Evolutionary conservation across 2,888 invertebrate genomes (phyloP).

Genomic region (Corbicula japonica): DNA sequence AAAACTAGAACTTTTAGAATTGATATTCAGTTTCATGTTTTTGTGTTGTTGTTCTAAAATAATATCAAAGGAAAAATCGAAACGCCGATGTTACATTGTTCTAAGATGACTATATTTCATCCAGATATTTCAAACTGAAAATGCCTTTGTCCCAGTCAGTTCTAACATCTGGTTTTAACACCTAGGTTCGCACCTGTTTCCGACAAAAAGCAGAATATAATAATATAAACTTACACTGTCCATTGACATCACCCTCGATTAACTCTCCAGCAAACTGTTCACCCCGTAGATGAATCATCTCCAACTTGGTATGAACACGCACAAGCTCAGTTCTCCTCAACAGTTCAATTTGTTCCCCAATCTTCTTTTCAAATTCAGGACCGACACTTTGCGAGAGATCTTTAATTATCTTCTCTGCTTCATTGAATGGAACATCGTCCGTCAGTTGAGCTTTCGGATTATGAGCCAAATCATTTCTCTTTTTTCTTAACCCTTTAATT

Average conservation of each 20-base stretch:
- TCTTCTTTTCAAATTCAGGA: slow-evolving; percentile 2
- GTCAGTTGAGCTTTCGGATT: slow-evolving; percentile 4
- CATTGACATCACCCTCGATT: slow-evolving; percentile 19
- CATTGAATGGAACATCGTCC: slow-evolving; percentile 10
- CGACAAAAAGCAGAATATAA: not conserved
- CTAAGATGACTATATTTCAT: too few species aligned
- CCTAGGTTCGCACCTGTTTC: not conserved
- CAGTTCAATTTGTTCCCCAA: slow-evolving; percentile 6
- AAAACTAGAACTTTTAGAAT: not conserved
- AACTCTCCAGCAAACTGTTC: slow-evolving; percentile 30
- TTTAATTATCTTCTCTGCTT: slow-evolving; percentile 7
- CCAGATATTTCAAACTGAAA: too few species aligned
- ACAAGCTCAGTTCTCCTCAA: slow-evolving; percentile 25
- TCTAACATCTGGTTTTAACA: too few species aligned
- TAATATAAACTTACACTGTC: slow-evolving; percentile 2
- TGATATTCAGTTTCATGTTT: too few species aligned
- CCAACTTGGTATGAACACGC: slow-evolving; percentile 16
- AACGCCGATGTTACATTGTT: too few species aligned
- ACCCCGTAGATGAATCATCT: slow-evolving; percentile 5
- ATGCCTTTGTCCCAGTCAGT: too few species aligned
- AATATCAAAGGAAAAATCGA: too few species aligned
- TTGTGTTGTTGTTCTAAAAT: too few species aligned
- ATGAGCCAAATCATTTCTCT: slow-evolving; percentile 33
- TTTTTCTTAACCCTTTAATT: slow-evolving; percentile 11
- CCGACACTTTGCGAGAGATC: slow-evolving; percentile 8